Evolutionary conservation across 2,888 invertebrate species (phyloP), one percentile per base, ranked within the genome.

Genomic region (Choreutis nemorana): DNA sequence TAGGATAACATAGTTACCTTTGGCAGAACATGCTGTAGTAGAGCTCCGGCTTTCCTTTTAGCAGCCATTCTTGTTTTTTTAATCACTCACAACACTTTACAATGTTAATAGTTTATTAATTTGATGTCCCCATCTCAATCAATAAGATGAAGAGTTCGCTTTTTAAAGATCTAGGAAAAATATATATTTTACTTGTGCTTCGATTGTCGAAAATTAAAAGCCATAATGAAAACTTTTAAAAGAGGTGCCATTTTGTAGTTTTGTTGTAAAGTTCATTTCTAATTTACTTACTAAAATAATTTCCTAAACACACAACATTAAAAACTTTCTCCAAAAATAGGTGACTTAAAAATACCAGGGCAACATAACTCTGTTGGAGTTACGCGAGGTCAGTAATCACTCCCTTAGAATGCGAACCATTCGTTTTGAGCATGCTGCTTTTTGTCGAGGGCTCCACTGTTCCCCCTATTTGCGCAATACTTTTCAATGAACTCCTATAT

Each of bases 1-100:
- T n/a, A n/a, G n/a, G n/a, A n/a, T n/a, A n/a, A n/a, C n/a, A n/a
- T 25, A 39, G 26, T 70, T 77, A 80, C 80, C 80, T 81, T 80
- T 60, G 80, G 79, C 52, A 80, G 62, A 48, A 80, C 80, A 70
- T 87, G 87, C 75, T 87, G 87, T 50, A 87, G 86, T 55, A 87
- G 81, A 50, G 86, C 86, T 49, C 86, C 86, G 59, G 87, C 84
- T 82, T 87, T 87, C 67, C 87, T 83, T 77, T 87, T 87, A 45
- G 87, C 87, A 45, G 87, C 87, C 87, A 87, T 87, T 61, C 71
- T 73, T 50, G 46, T 51, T 48, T 54, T 55, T 48, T 56, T 48
- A 48, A 40, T 50, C 50, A 57, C 55, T 53, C 63, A 64, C 65
- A 64, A 59, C 65, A 65, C 63, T 61, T 26, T 38, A 57, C 55